A percentile compares a stretch with the other conserved stretches of the same genome.
These are phyloP conservation scores for Drosophila subobscura DNA, from an alignment of 1,140 invertebrate species.

Conservation along the genomic window DNA sequence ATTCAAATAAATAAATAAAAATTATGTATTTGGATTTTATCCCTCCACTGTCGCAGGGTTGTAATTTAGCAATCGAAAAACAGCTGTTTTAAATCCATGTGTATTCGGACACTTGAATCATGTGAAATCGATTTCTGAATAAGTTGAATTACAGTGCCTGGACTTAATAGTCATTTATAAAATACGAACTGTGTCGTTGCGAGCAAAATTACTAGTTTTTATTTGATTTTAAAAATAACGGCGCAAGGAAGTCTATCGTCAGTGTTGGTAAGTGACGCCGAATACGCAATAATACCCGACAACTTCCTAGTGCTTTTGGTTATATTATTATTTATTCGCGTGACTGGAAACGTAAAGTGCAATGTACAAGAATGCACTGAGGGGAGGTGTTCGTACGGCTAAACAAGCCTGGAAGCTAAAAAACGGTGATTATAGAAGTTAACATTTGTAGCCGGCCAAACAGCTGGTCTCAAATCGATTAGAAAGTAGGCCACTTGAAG, in stretches of 20 bases:
- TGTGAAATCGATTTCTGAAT: too few relatives aligned
- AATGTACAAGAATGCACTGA: conserved; percentile 79
- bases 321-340: conserved; percentile 25
- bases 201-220: too few relatives aligned
- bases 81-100: too few relatives aligned
- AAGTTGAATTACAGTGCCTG: too few relatives aligned
- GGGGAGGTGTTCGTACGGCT: conserved; percentile 71
- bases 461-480: conserved; percentile 45
- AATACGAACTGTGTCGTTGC: too few relatives aligned
- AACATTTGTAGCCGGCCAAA: conserved; percentile 24
- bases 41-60: not conserved
- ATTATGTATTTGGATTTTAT: not conserved
- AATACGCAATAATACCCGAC: not conserved
- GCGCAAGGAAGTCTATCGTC: not conserved
- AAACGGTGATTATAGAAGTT: conserved; percentile 64
- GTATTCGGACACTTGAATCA: too few relatives aligned
- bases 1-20: conserved; percentile 6
- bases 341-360: conserved; percentile 18
- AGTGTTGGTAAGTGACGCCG: conserved; percentile 25
- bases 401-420: conserved; percentile 77
- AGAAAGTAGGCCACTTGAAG: conserved; percentile 52
- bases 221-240: too few relatives aligned
- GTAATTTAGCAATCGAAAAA: not conserved
- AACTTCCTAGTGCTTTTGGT: conserved; percentile 19
- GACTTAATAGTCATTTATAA: too few relatives aligned